These are phyloP conservation scores for Solenodon paradoxus DNA, from an alignment of 2,113 vertebrate species.

Conservation along the genomic window DNA sequence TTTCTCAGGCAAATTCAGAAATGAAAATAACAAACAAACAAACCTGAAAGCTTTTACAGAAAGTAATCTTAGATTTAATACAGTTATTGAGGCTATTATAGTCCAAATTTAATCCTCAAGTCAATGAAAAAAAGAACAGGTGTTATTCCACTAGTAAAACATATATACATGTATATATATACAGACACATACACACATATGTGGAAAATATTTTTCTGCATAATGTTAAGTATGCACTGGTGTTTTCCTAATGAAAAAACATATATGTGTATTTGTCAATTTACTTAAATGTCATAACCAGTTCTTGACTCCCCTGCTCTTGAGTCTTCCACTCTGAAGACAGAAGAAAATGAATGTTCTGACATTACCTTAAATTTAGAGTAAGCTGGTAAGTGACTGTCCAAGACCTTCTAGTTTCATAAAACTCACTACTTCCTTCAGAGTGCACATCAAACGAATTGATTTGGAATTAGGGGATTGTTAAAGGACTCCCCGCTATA, in stretches of 20 bases:
- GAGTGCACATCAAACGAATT: neutral
- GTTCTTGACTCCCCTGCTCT: neutral
- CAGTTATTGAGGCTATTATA: neutral
- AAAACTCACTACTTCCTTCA: neutral
- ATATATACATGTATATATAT: neutral
- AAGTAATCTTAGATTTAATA: neutral
- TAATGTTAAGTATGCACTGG: neutral
- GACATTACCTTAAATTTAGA: neutral
- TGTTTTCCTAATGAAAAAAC: neutral
- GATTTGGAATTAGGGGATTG: neutral
- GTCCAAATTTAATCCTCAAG: neutral
- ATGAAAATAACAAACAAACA: slow-evolving; percentile 7
- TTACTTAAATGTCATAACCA: neutral
- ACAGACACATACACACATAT: no score
- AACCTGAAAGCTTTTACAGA: neutral
- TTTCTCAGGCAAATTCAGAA: neutral
- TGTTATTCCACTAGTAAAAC: neutral
- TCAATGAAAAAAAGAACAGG: neutral
- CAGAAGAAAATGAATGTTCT: neutral
- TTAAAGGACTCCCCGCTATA: neutral
- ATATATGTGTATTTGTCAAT: neutral
- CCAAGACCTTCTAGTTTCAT: neutral
- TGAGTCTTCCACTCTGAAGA: neutral
- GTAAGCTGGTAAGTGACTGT: neutral
- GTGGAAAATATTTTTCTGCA: neutral